Evolutionary conservation across 2,797 vertebrate genomes (phyloP).

Genomic region (Schizopygopsis malacanthus): DNA sequence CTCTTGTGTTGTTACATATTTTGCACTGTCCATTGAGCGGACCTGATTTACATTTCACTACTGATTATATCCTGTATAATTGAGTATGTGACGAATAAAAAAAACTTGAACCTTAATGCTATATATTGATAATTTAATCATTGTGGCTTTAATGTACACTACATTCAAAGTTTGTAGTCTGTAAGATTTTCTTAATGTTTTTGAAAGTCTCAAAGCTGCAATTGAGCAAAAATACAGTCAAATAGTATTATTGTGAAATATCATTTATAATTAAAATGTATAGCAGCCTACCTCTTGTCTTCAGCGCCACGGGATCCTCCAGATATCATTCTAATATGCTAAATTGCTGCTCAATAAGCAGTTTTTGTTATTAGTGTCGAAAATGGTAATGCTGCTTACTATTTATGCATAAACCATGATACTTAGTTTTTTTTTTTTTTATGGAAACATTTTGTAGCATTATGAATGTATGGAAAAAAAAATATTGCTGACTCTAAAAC

Average conservation of each 20-base stretch:
- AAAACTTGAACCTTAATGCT: neutral
- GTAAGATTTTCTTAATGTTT: neutral
- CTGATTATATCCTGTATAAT: no score
- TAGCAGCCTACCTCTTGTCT: neutral
- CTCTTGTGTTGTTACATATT: no score
- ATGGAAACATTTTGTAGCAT: neutral
- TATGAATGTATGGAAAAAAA: neutral
- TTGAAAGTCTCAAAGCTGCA: neutral
- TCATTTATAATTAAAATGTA: neutral
- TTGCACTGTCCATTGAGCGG: no score
- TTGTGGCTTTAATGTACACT: neutral
- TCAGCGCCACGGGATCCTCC: neutral
- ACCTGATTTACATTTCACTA: no score
- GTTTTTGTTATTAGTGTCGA: no score
- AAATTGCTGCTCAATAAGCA: neutral
- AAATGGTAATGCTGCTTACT: neutral
- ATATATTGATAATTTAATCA: neutral
- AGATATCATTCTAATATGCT: neutral
- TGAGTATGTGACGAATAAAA: no score
- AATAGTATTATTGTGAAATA: neutral
- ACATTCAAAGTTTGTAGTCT: neutral
- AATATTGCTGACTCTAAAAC: neutral
- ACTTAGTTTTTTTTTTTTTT: no score
- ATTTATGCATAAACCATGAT: neutral
- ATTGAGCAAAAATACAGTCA: neutral